Conservation (phyloP, 92 coral and sea anemone species). For the Hydrozoanthus gracilis region DNA sequence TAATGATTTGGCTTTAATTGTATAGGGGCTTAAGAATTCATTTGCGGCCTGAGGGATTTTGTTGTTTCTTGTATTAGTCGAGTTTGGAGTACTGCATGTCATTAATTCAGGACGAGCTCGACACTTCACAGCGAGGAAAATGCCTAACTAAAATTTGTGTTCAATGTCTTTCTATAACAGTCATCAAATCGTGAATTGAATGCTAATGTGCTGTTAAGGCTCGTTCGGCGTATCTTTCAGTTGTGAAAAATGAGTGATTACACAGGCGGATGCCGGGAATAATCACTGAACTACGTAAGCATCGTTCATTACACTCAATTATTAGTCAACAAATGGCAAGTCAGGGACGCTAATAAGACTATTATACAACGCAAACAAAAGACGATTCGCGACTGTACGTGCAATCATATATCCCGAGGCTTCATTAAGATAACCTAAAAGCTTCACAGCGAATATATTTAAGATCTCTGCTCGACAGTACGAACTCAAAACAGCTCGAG, state of each 20-base stretch:
- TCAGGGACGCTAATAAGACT: constrained; percentile 13
- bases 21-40: too few species aligned
- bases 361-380: constrained; percentile 32
- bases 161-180: background rate
- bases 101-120: background rate
- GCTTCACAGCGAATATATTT: constrained; percentile 18
- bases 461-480: constrained; percentile 18
- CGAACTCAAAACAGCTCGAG: constrained; percentile 33
- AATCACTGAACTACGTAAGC: constrained; percentile 26
- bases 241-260: background rate
- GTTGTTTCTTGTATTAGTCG: too few species aligned
- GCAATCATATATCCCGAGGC: constrained; percentile 13
- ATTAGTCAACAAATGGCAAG: constrained; percentile 19
- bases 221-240: background rate
- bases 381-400: background rate
- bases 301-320: constrained; percentile 38
- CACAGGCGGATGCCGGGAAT: constrained; percentile 10
- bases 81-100: too few species aligned
- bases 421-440: constrained; percentile 19
- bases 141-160: background rate
- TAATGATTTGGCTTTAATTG: too few species aligned
- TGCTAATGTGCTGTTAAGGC: background rate
- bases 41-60: too few species aligned
- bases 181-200: background rate
- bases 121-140: background rate